Percentiles rank a stretch among this genome's conserved stretches.
Evolutionary conservation across 1,140 invertebrate species (phyloP).

Genomic region (Battus philenor): DNA sequence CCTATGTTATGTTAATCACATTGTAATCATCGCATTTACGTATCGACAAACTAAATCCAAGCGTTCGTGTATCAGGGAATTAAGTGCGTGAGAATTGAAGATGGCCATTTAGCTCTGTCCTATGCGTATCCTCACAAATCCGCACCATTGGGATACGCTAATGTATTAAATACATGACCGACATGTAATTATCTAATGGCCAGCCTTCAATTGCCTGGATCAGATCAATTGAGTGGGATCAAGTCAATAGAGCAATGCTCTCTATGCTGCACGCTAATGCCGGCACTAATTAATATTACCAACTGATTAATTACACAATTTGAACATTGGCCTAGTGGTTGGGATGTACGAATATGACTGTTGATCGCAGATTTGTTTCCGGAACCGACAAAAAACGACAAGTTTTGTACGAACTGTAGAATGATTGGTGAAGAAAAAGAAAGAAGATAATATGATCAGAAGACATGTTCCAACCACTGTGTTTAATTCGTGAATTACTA

Average conservation of each 20-base stretch:
- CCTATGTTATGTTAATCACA: not conserved
- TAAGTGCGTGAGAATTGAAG: slow-evolving; percentile 2
- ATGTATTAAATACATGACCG: slow-evolving; percentile 7
- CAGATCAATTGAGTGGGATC: slow-evolving; percentile 11
- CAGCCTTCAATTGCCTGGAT: slow-evolving; percentile 12
- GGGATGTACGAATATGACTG: no score
- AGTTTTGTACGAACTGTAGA: no score
- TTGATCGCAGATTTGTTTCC: no score
- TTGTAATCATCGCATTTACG: not conserved
- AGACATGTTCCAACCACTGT: no score
- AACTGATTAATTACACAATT: slow-evolving; percentile 7
- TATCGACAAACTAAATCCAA: not conserved
- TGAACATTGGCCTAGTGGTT: no score
- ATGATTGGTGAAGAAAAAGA: no score
- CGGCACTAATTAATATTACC: slow-evolving; percentile 7
- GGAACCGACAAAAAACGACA: no score
- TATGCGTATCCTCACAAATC: slow-evolving; percentile 4
- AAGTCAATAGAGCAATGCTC: slow-evolving; percentile 9
- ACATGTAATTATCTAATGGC: slow-evolving; percentile 10
- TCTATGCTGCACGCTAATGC: not conserved
- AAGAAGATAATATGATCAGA: no score
- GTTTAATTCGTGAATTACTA: no score
- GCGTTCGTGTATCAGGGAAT: not conserved
- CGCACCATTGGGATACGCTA: slow-evolving; percentile 1
- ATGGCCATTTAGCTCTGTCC: not conserved